These are phyloP conservation scores for Tachyglossus aculeatus DNA, from an alignment of 2,797 vertebrate species.

Conservation along the genomic window DNA sequence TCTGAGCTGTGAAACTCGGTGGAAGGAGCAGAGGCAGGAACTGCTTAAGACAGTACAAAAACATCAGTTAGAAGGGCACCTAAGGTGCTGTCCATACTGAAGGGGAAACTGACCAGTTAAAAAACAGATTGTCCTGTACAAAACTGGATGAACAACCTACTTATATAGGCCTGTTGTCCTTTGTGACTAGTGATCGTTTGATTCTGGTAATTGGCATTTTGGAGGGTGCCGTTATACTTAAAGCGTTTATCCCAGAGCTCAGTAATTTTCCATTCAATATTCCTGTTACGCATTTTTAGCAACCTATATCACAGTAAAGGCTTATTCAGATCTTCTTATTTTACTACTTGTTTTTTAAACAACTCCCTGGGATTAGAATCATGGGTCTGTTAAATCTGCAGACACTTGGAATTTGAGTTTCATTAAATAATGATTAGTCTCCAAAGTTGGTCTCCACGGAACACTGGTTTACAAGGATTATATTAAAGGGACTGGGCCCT, in stretches of 20 bases:
- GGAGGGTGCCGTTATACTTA: conserved; percentile 5
- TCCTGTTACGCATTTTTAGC: conserved; percentile 25
- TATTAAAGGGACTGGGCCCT: not conserved
- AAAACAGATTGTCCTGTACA: no score
- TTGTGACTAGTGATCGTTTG: no score
- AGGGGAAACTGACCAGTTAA: no score
- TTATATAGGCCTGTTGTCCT: no score
- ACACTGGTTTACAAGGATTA: conserved; percentile 27
- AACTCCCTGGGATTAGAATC: conserved; percentile 35
- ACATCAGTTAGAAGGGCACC: no score
- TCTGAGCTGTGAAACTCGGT: no score
- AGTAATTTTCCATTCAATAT: conserved; percentile 12
- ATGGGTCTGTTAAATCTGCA: conserved; percentile 32
- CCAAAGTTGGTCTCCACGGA: conserved; percentile 24
- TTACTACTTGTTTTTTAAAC: conserved; percentile 29
- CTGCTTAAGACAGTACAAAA: no score
- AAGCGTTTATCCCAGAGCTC: conserved; percentile 15
- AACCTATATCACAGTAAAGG: conserved; percentile 3
- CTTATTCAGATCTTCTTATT: conserved; percentile 41
- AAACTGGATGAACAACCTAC: no score
- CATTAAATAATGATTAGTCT: conserved; percentile 13
- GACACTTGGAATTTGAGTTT: conserved; percentile 28
- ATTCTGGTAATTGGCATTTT: no score
- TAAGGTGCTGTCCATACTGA: no score
- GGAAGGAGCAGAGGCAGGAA: no score